Percentiles rank a stretch among this genome's conserved stretches.
These are phyloP conservation scores for Cheirogaleus major DNA, from an alignment of 2,797 vertebrate species.

Conservation along the genomic window DNA sequence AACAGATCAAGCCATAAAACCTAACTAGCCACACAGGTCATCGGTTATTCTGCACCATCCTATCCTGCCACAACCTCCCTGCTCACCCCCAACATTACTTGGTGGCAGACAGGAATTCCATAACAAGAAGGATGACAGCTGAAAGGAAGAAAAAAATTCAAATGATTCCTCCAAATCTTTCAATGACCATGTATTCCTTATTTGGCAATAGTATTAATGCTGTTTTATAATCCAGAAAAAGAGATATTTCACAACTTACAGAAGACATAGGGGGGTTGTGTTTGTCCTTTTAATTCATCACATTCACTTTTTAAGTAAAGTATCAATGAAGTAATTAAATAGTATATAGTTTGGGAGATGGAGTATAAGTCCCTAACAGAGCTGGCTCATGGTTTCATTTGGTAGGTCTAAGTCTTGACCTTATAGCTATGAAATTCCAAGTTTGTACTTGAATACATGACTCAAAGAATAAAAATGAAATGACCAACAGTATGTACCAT, in stretches of 20 bases:
- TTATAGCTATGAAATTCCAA: not conserved
- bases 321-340: not conserved
- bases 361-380: not conserved
- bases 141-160: not conserved
- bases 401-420: not conserved
- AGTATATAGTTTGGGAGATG: not conserved
- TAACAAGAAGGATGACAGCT: not conserved
- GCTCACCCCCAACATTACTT: not conserved
- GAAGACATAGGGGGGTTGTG: not conserved
- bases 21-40: not conserved
- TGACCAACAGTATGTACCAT: not conserved
- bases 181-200: not conserved
- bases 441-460: not conserved
- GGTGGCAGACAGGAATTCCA: not conserved
- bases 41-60: not conserved
- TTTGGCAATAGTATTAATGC: not conserved
- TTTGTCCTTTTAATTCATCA: constrained; percentile 3
- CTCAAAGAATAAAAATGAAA: constrained; percentile 33
- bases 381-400: not conserved
- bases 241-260: not conserved
- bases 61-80: not conserved
- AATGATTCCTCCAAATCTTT: not conserved
- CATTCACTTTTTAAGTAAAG: not conserved
- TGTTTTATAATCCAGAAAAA: constrained; percentile 1
- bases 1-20: not conserved